Evolutionary conservation across 2,113 vertebrate genomes (phyloP), one percentile per base, ranked within the genome.

Genomic region (Tinamus guttatus): DNA sequence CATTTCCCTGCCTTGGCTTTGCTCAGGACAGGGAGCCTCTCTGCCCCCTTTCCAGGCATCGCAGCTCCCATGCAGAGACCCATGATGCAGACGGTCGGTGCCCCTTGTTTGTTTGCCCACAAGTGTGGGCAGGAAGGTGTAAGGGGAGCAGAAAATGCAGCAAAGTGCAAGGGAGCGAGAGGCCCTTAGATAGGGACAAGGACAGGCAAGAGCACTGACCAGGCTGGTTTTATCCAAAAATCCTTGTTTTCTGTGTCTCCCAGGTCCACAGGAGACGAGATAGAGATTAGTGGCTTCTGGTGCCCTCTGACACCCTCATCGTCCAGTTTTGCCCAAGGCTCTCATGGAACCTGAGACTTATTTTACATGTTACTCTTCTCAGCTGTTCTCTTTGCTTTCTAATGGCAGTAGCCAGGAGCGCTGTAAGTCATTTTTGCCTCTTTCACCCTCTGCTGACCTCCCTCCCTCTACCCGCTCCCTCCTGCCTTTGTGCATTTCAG

Each of bases 1-100:
- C 4, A 27, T 43, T 64, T 60, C 21, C 32, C 40, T 2, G 1
- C 43, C 52, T 52, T 67, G 36, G 16, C 8, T 25, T 34, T 27
- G 13, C 17, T 18, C 11, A 7, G 28, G 5, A 27, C 16, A 62
- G 25, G 16, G 20, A 6, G 38, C 28, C 24, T 68, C 43, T 24
- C 45, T 17, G 27, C 19, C 13, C 0, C 0, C 30, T 62, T 40
- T 22, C 34, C 36, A 14, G 17, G 9, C 20, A 10, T n/a, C 34
- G 64, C 10, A 62, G 28, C n/a, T 67, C 0, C 9, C 2, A 13
- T 71, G 28, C 43, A 36, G 28, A 51, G 12, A 30, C 24, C 3
- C 0, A 0, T 28, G 41, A 24, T 3, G 2, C 9, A 20, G n/a
- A 6, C 3, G 36, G 9, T 17, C 47, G 12, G 16, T 70, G 15